These are phyloP conservation scores for Propithecus deckenii DNA, from an alignment of 2,797 vertebrate genomes.

Conservation along the genomic window DNA sequence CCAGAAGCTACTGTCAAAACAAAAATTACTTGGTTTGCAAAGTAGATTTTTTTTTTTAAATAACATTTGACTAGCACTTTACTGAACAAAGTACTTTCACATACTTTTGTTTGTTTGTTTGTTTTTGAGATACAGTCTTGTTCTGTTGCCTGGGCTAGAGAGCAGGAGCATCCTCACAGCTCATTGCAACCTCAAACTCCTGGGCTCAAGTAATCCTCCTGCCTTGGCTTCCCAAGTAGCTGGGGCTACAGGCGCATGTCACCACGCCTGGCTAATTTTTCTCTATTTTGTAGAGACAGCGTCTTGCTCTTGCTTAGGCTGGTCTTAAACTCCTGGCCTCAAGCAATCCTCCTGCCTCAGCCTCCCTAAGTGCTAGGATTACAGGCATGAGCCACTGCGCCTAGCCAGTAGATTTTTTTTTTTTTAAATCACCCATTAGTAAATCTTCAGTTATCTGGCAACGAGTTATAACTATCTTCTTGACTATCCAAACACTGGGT, in stretches of 20 bases:
- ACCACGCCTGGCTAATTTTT: not conserved
- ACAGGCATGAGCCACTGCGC: not conserved
- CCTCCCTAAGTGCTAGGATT: not conserved
- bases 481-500: not conserved
- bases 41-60: not conserved
- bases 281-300: not conserved
- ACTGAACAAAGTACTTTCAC: not conserved
- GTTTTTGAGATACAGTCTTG: not conserved
- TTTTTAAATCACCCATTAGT: not conserved
- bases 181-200: not conserved
- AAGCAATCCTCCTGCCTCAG: not conserved
- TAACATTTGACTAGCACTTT: not conserved
- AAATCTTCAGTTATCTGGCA: not conserved
- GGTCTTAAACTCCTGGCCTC: not conserved
- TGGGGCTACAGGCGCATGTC: not conserved
- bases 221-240: not conserved
- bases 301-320: not conserved
- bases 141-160: not conserved
- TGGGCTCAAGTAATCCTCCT: not conserved
- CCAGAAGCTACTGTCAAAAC: not conserved
- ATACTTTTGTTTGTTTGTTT: not conserved
- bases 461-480: not conserved
- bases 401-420: too few species aligned
- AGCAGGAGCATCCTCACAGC: not conserved
- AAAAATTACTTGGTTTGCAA: not conserved